Evolutionary conservation across 1,140 invertebrate genomes (phyloP).

Genomic region (Sycophila sp.): DNA sequence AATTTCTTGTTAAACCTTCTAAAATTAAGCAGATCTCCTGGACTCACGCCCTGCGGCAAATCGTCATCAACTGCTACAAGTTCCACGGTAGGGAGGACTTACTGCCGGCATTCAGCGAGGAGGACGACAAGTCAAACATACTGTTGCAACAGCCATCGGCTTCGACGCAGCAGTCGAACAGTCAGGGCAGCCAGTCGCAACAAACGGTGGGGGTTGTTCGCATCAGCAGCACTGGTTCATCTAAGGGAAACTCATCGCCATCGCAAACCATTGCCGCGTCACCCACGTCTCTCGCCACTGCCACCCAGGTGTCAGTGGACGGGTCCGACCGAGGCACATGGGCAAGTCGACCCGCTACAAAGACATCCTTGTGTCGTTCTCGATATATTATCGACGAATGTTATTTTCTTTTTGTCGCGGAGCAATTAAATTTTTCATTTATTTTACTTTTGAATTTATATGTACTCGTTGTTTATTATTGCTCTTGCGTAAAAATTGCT

Average conservation of each 20-base stretch:
- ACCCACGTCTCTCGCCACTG: conserved; percentile 70
- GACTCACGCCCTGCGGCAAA: conserved; percentile 97
- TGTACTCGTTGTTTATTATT: neutral
- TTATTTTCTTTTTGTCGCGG: neutral
- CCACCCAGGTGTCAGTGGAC: conserved; percentile 76
- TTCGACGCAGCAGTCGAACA: conserved; percentile 51
- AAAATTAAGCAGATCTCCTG: conserved; percentile 85
- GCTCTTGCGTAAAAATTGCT: conserved; percentile 22
- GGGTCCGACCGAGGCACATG: conserved; percentile 46
- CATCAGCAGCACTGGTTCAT: conserved; percentile 69
- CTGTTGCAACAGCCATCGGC: conserved; percentile 59
- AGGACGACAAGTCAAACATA: conserved; percentile 79
- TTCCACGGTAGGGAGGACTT: conserved; percentile 96
- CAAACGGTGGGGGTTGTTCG: conserved; percentile 75
- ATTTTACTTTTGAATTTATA: conserved; percentile 14
- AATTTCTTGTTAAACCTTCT: conserved; percentile 27
- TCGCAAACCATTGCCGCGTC: conserved; percentile 69
- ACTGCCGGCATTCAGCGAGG: conserved; percentile 92
- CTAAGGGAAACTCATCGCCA: conserved; percentile 67
- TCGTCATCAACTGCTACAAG: conserved; percentile 98
- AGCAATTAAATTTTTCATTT: neutral
- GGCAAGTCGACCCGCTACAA: conserved; percentile 38
- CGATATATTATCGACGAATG: neutral
- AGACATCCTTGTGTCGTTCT: conserved; percentile 14
- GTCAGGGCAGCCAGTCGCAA: conserved; percentile 56